Evolutionary conservation across 2,797 vertebrate species (phyloP), one percentile per base, ranked within the genome.

Genomic region (Telmatherina bonti): DNA sequence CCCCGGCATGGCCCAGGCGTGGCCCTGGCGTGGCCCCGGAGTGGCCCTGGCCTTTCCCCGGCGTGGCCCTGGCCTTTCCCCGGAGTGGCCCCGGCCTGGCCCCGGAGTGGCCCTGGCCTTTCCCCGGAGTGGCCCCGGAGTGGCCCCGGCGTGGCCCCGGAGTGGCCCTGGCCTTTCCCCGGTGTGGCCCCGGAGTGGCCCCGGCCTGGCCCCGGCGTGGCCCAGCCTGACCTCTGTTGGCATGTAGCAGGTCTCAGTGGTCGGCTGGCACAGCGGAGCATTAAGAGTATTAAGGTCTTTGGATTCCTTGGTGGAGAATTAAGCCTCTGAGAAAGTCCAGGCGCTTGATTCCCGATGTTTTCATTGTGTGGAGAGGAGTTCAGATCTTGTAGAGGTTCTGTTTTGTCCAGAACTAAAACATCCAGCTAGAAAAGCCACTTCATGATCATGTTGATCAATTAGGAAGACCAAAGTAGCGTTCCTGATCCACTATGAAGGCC

Each of bases 281-380:
- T 3, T 89, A 89, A 90, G 78, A 82, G 83, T 74, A 83, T 91
- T 91, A 91, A 73, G 74, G 63, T 79, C 74, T 87, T 83, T 72
- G 67, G 54, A 27, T 82, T 73, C 76, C 84, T 67, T 80, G 58
- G 82, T 67, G 43, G 24, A 77, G 74, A 74, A 63, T 85, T 10
- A 83, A 62, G 60, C 49, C 60, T 60, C 30, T 58, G 53, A 43
- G 33, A 41, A 5, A 30, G 38, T 24, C 11, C 11, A 27, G n/a
- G 7, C 16, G 3, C 31, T 45, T 38, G 2, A 38, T 38, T 12
- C 6, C 36, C 10, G 2, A 38, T 11, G 12, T 8, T 11, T 11
- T 38, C 36, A 36, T 12, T 9, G 35, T 36, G 35, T 36, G 35
- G 35, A 36, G 35, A 36, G 5, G 35, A 9, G 35, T 12, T 12